Base-by-base conservation (phyloP, 2,888 invertebrate species). In the Selenia dentaria region DNA sequence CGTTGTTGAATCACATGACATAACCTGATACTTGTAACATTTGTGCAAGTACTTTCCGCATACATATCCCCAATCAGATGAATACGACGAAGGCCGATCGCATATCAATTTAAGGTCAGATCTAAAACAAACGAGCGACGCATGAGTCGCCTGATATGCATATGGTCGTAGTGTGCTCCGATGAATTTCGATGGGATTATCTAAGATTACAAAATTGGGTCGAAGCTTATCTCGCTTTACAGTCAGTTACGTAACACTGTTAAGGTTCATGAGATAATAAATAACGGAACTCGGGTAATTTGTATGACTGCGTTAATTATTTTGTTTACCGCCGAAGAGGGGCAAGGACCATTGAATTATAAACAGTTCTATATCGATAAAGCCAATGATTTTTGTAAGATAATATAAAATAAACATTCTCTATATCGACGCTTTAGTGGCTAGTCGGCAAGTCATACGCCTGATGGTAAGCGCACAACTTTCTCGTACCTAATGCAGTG, bases 141-240 rank as follows among this genome's bases (percentile, higher is more conserved):
- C 20, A 24, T 46, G 36, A 52, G 26, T 35, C 28, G 34, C 11
- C 16, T 32, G 14, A 35, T 22, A 46, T 11, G 41, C 34, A 45
- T 41, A 38, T 22, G 13, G n/a, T 26, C 14, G 18, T 39, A 20
- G 25, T 38, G 16, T 33, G 44, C 26, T 45, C 11, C 20, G 33
- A 40, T 45, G 13, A 46, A 45, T 45, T 47, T 51, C 39, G 46
- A 54, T 54, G 43, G 55, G 60, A 62, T 60, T 57, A 57, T 49
- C 46, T 53, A 44, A 53, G 51, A 62, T 66, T 67, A 65, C 59
- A 51, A 59, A 70, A 67, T 64, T 57, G 51, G 66, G 67, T 59
- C 70, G 65, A 55, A 58, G 59, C 57, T 71, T 67, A 68, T 67
- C 61, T 57, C 20, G 42, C 51, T 55, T 39, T 53, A 63, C 58